A percentile compares a stretch with the other conserved stretches of the same genome.
Evolutionary conservation across 2,888 invertebrate genomes (phyloP).

Genomic region (Hirtodrosophila duncani): DNA sequence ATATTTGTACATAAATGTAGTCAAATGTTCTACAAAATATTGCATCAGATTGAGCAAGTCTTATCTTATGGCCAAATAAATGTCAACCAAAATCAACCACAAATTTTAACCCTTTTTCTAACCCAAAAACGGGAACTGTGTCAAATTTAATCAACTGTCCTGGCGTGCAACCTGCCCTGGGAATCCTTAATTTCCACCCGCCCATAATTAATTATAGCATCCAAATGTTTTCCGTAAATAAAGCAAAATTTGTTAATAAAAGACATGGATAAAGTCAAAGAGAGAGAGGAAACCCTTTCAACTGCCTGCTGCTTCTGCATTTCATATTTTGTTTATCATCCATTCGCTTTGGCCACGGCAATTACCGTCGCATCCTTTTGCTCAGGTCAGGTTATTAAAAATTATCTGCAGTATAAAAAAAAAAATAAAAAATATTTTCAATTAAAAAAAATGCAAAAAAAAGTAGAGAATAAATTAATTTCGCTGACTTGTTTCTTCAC

Average conservation of each 20-base stretch:
- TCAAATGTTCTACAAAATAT: too few species aligned
- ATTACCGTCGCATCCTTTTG: conserved; percentile 39
- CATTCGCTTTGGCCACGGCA: conserved; percentile 24
- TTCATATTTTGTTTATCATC: conserved; percentile 29
- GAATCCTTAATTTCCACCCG: conserved; percentile 21
- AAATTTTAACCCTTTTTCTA: conserved; percentile 23
- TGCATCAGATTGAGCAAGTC: too few species aligned
- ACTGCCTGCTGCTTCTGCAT: conserved; percentile 41
- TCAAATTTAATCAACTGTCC: conserved; percentile 65
- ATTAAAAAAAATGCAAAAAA: conserved; percentile 65
- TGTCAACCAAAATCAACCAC: conserved; percentile 52
- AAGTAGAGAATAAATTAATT: conserved; percentile 71
- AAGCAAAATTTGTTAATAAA: conserved; percentile 68
- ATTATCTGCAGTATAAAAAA: conserved; percentile 53
- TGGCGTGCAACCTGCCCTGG: conserved; percentile 40
- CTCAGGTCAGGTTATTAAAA: conserved; percentile 59
- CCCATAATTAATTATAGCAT: conserved; percentile 61
- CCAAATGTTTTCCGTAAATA: conserved; percentile 66
- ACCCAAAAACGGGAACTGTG: conserved; percentile 46
- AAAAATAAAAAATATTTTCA: conserved; percentile 48
- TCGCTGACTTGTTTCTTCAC: too few species aligned
- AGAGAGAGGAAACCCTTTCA: conserved; percentile 48
- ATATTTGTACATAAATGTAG: too few species aligned
- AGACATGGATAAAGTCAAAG: too few species aligned
- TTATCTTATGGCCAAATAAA: conserved; percentile 25